Evolutionary conservation across 2,888 invertebrate genomes (phyloP).

Genomic region (Disparrhopalites patrizii): DNA sequence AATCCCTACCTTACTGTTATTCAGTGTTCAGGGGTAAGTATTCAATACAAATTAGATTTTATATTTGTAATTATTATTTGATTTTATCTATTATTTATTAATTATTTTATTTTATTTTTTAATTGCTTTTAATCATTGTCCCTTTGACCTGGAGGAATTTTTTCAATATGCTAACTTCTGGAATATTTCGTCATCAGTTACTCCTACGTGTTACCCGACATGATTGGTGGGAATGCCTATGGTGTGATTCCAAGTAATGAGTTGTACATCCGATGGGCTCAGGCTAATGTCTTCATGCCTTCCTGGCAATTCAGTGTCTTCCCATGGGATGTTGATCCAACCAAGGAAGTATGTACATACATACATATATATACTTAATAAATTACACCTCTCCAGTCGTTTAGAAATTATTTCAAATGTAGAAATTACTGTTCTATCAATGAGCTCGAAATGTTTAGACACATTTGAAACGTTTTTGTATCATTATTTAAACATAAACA

Average conservation of each 20-base stretch:
- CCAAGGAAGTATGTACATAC: not conserved
- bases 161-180: too few relatives aligned
- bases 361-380: too few relatives aligned
- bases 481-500: not conserved
- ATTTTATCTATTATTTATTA: not conserved
- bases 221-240: conserved; percentile 4
- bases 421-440: not conserved
- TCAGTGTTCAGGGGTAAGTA: conserved; percentile 1
- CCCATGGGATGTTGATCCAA: conserved; percentile 1
- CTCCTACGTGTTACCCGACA: conserved; percentile 10
- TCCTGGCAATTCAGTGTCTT: conserved; percentile 12
- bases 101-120: not conserved
- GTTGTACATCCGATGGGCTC: conserved; percentile 13
- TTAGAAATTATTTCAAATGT: too few relatives aligned
- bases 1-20: not conserved
- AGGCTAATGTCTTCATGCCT: conserved; percentile 14
- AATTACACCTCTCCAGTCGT: too few relatives aligned
- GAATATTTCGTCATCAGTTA: too few relatives aligned
- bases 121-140: too few relatives aligned
- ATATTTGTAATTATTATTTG: not conserved
- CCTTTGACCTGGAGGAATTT: too few relatives aligned
- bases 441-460: not conserved
- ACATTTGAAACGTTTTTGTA: not conserved
- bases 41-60: not conserved
- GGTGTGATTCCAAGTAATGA: not conserved